A percentile compares a stretch with the other conserved stretches of the same genome.
Evolutionary conservation across 2,797 vertebrate species (phyloP).

Genomic region (Spinibarbus caldwelli): DNA sequence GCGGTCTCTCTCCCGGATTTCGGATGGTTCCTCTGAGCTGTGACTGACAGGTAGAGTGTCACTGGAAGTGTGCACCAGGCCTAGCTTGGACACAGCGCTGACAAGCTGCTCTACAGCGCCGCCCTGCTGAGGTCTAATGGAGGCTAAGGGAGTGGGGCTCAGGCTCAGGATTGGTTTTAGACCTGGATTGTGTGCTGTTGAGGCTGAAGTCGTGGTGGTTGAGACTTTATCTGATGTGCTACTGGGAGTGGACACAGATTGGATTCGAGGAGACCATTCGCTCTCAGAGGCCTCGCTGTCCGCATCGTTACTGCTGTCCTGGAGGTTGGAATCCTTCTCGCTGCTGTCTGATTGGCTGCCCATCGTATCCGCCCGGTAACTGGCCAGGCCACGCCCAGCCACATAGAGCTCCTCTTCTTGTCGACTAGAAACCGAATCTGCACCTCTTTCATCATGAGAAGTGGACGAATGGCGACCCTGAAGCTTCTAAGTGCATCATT

Average conservation of each 20-base stretch:
- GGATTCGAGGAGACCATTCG: slow-evolving; percentile 78
- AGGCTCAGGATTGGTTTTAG: slow-evolving; percentile 64
- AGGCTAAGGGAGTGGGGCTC: slow-evolving; percentile 53
- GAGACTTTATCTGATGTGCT: slow-evolving; percentile 55
- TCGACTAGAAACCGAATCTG: slow-evolving; percentile 69
- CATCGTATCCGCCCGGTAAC: slow-evolving; percentile 66
- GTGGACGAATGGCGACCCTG: slow-evolving; percentile 73
- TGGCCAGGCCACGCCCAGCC: slow-evolving; percentile 65
- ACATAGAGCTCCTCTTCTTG: slow-evolving; percentile 72
- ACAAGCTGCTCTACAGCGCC: slow-evolving; percentile 78
- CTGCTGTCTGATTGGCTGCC: slow-evolving; percentile 89
- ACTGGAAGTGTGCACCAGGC: slow-evolving; percentile 71
- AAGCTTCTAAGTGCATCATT: slow-evolving; percentile 72
- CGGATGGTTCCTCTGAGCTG: slow-evolving; percentile 69
- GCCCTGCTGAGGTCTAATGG: slow-evolving; percentile 64
- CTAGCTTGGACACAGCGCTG: slow-evolving; percentile 82
- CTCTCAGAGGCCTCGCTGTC: slow-evolving; percentile 96
- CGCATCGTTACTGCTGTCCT: slow-evolving; percentile 92
- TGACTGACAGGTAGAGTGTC: slow-evolving; percentile 64
- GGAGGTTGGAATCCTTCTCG: slow-evolving; percentile 84
- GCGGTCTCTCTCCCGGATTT: slow-evolving; percentile 65
- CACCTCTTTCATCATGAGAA: slow-evolving; percentile 77
- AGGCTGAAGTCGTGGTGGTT: neutral
- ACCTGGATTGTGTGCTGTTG: slow-evolving; percentile 4
- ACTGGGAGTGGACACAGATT: slow-evolving; percentile 60